Evolutionary conservation across 1,140 invertebrate genomes (phyloP).

Genomic region (Drosophila novamexicana): DNA sequence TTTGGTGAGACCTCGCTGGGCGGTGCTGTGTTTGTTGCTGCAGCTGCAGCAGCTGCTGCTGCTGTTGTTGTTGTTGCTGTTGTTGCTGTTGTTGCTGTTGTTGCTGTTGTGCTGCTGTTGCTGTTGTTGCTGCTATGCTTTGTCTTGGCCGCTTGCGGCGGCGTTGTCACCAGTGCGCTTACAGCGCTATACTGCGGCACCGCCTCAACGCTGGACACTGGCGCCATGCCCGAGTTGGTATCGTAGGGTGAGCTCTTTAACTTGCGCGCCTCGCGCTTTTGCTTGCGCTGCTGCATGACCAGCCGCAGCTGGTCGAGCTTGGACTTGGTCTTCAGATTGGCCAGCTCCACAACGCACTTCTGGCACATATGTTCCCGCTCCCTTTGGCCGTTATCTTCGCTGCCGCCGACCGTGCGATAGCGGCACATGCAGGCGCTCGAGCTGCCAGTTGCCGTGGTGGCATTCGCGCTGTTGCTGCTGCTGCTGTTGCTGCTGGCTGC

Average conservation of each 20-base stretch:
- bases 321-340: constrained; percentile 92
- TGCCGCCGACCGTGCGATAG: constrained; percentile 53
- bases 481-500: not conserved
- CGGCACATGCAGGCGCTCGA: constrained; percentile 70
- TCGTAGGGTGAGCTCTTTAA: constrained; percentile 90
- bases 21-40: constrained; percentile 37
- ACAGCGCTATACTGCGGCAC: constrained; percentile 56
- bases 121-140: not conserved
- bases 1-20: constrained; percentile 81
- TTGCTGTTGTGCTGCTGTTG: constrained; percentile 24
- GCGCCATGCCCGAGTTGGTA: constrained; percentile 51
- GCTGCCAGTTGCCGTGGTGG: not conserved
- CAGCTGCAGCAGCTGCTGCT: constrained; percentile 34
- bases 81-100: constrained; percentile 12
- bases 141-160: constrained; percentile 5
- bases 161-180: constrained; percentile 51
- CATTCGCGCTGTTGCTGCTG: not conserved
- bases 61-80: constrained; percentile 6
- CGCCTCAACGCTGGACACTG: not conserved
- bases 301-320: constrained; percentile 94
- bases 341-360: constrained; percentile 86
- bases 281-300: constrained; percentile 94
- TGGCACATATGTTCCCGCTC: constrained; percentile 70
- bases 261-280: constrained; percentile 91
- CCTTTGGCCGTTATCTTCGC: constrained; percentile 27